Evolutionary conservation across 2,113 vertebrate species (phyloP).

Genomic region (Boleophthalmus pectinirostris): DNA sequence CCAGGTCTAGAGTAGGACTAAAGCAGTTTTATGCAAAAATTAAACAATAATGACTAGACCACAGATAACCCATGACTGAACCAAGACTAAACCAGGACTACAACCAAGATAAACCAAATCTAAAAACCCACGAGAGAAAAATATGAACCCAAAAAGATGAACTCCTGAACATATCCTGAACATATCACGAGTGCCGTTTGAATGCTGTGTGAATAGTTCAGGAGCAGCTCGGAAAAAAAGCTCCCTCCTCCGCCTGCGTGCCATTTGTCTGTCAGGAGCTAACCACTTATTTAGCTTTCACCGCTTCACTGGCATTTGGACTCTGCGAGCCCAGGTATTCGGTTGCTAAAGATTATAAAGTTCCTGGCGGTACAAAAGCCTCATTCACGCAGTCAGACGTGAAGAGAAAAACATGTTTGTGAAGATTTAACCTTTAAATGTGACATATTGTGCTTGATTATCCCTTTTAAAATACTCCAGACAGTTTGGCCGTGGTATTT

Average conservation of each 20-base stretch:
- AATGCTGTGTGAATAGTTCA: slow-evolving; percentile 11
- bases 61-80: background rate
- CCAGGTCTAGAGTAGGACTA: no score
- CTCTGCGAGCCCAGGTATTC: background rate
- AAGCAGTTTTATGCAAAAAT: no score
- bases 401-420: slow-evolving; percentile 2
- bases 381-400: background rate
- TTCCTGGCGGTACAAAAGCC: background rate
- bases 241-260: slow-evolving; percentile 15
- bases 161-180: background rate
- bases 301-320: slow-evolving; percentile 1
- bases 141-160: no score
- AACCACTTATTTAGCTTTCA: slow-evolving; percentile 38
- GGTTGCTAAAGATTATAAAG: background rate
- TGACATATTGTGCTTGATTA: slow-evolving; percentile 1
- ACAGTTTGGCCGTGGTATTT: background rate
- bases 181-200: background rate
- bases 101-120: background rate
- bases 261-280: slow-evolving; percentile 24
- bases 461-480: background rate
- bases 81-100: background rate
- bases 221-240: slow-evolving; percentile 9
- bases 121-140: background rate
- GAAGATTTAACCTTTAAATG: slow-evolving; percentile 10
- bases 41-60: no score